A percentile compares a stretch with the other conserved stretches of the same genome.
These are phyloP conservation scores for Drosophila prolongata DNA, from an alignment of 2,888 invertebrate genomes.

Conservation along the genomic window DNA sequence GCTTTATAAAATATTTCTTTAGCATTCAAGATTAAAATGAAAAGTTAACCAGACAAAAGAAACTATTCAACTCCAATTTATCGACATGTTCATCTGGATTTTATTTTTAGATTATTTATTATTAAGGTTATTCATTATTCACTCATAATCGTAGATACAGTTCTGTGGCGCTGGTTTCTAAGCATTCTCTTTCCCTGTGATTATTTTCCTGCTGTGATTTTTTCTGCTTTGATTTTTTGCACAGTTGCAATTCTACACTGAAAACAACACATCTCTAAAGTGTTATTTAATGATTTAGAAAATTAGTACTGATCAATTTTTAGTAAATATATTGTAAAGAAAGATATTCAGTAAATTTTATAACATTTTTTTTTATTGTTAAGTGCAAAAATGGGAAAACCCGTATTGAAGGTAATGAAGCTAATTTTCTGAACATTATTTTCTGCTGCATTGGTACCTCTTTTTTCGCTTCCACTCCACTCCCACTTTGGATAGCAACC, in stretches of 20 bases:
- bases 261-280: background rate
- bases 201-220: slow-evolving; percentile 16
- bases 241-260: slow-evolving; percentile 32
- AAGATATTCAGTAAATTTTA: background rate
- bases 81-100: background rate
- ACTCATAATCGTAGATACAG: slow-evolving; percentile 12
- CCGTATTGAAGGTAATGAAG: background rate
- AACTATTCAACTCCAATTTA: background rate
- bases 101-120: background rate
- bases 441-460: slow-evolving; percentile 8
- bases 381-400: background rate
- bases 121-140: background rate
- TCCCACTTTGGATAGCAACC: slow-evolving; percentile 4
- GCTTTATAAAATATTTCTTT: too few species aligned
- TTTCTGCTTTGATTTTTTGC: slow-evolving; percentile 35
- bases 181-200: slow-evolving; percentile 9
- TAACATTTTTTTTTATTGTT: background rate
- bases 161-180: slow-evolving; percentile 47
- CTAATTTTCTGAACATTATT: background rate
- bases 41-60: background rate
- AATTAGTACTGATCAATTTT: too few species aligned
- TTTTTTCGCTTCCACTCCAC: slow-evolving; percentile 1
- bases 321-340: too few species aligned
- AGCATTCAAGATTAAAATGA: too few species aligned
- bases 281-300: too few species aligned